Evolutionary conservation across 2,888 invertebrate genomes (phyloP).

Genomic region (Harpagoxenus sublaevis): DNA sequence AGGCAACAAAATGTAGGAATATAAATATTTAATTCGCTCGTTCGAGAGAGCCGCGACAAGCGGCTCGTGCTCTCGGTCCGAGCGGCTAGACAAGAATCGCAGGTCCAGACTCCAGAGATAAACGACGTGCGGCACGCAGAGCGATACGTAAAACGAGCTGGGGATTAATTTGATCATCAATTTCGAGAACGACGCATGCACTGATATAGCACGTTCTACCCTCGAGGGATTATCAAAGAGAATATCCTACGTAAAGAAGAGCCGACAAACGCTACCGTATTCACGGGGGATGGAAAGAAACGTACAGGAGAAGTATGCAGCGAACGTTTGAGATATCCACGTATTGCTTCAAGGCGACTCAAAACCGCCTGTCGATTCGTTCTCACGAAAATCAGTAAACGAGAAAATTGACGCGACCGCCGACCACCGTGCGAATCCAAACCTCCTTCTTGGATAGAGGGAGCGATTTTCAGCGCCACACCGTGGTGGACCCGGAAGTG

Average conservation of each 20-base stretch:
- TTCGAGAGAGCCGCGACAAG: too few relatives aligned
- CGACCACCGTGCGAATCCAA: slow-evolving; percentile 25
- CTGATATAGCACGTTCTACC: background rate
- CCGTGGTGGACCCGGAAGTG: background rate
- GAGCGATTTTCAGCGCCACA: background rate
- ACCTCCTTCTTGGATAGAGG: background rate
- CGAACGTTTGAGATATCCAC: background rate
- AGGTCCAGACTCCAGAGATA: background rate
- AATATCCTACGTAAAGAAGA: background rate
- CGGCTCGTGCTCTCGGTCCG: too few relatives aligned
- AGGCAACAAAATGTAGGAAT: background rate
- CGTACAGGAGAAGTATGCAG: slow-evolving; percentile 9
- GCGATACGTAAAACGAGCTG: background rate
- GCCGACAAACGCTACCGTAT: background rate
- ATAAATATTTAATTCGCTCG: background rate
- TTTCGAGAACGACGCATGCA: background rate
- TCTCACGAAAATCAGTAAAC: slow-evolving; percentile 3
- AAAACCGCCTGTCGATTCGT: background rate
- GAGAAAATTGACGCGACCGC: slow-evolving; percentile 16
- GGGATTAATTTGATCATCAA: background rate
- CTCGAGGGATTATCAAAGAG: background rate
- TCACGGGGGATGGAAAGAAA: background rate
- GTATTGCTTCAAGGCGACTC: background rate
- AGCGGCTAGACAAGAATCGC: background rate
- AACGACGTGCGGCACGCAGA: background rate